Evolutionary conservation across 1,140 invertebrate genomes (phyloP), one percentile per base, ranked within the genome.

Genomic region (Leptopilina boulardi): DNA sequence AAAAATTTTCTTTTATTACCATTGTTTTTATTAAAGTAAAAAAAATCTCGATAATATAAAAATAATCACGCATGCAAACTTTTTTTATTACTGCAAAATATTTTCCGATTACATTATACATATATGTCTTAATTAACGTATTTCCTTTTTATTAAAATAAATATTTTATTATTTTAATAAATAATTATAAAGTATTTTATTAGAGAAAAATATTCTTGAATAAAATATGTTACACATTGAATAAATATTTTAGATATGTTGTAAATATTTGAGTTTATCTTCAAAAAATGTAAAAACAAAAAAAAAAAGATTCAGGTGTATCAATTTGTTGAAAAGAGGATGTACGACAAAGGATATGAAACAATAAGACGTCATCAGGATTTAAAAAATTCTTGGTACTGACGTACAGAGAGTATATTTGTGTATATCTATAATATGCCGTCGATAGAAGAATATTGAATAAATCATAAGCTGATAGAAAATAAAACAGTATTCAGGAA

Each of bases 371-470:
- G 44, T 47, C n/a, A n/a, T n/a, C 44, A 47, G 15, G 44, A 47
- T 47, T 47, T n/a, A 15, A 47, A 47, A 13, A 47, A 47, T 47
- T 47, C 13, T 15, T 47, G 4, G 11, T 47, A 15, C 44, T 47
- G 44, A 47, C 44, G 44, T 15, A 42, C 1, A 42, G 41, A 42
- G 41, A 42, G 10, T 4, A 13, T 2, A 8, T 1, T 0, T 15
- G 44, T 15, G 44, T 47, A 3, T 47, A 47, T 47, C 44, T 47
- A 15, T 47, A 47, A 47, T 30, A 30, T 47, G 44, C 44, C 44
- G 18, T 13, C 0, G 21, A 59, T 59, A 59, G 23, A 59, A 59
- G 23, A 59, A 59, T 59, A 59, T 59, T 59, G 56, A 59, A 59
- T 59, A 59, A 59, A 59, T 9, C 56, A 59, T 59, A 47, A 47